Base-by-base conservation (phyloP, 2,888 invertebrate genomes). In the Mesorhabditis sp. region DNA sequence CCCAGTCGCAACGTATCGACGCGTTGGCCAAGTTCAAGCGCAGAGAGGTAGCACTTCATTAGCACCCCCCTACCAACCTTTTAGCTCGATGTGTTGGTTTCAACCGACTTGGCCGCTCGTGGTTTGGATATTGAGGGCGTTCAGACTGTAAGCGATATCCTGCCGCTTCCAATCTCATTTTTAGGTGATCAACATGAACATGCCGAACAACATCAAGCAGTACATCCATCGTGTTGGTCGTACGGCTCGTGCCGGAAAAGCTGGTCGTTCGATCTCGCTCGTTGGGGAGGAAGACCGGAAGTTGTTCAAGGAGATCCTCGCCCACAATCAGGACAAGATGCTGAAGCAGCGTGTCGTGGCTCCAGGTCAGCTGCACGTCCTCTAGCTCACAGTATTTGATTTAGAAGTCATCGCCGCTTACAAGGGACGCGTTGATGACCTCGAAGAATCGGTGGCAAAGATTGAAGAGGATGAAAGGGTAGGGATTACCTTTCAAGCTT, bases 111-210 rank as follows among this genome's bases (percentile, higher is more conserved):
- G 61, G 95, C 95, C 0, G 93, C 95, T 4, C 89, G 95, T 84
- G 95, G 98, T 83, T 89, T 97, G 65, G 97, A 97, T 88, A 97
- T 97, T 80, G 91, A 92, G n/a, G 95, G 94, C 6, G 95, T 97
- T 0, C 93, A 93, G 88, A 96, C 96, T 13, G 28, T 4, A 66
- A 43, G 45, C n/a, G 65, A 5, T 10, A 42, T 65, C 42, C 28
- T 65, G 44, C 7, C 4, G 45, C 64, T 64, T 41, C 28, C 7
- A 28, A 45, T 15, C 15, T 44, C 13, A 28, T 15, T 69, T 77
- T 6, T 77, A 89, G 89, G 89, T 96, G 4, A 91, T 98, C 64
- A 98, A 98, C 88, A 96, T 94, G 87, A 92, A 93, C 0, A 91
- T 97, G 91, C 97, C 97, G 0, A 92, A 92, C 63, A 93, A 94